Evolutionary conservation across 1,140 invertebrate species (phyloP).

Genomic region (Drosophila jambulina): DNA sequence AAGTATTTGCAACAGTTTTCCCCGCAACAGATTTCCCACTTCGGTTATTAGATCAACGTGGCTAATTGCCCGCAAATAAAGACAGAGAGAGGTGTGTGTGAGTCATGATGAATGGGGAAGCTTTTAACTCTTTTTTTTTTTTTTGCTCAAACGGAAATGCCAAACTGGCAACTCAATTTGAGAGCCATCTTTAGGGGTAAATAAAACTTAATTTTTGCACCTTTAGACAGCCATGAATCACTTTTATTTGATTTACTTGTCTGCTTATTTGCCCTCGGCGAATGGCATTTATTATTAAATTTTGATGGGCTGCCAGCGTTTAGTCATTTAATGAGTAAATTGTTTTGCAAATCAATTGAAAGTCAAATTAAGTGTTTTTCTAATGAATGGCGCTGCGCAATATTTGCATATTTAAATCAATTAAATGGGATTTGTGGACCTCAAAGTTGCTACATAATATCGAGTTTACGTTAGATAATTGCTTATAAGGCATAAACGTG

Average conservation of each 20-base stretch:
- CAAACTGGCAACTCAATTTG: slow-evolving; percentile 47
- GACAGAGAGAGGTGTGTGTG: slow-evolving; percentile 14
- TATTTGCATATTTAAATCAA: slow-evolving; percentile 54
- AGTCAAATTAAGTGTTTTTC: slow-evolving; percentile 34
- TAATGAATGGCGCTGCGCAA: slow-evolving; percentile 11
- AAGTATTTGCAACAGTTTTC: slow-evolving; percentile 62
- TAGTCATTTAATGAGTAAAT: slow-evolving; percentile 51
- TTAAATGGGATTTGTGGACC: slow-evolving; percentile 16
- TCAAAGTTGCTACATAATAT: slow-evolving; percentile 13
- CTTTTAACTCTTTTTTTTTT: slow-evolving; percentile 26
- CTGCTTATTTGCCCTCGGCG: slow-evolving; percentile 11
- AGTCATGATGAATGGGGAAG: slow-evolving; percentile 58
- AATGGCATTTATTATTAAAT: slow-evolving; percentile 5
- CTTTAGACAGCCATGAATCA: slow-evolving; percentile 39
- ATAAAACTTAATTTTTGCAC: slow-evolving; percentile 33
- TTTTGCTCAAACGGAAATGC: slow-evolving; percentile 60
- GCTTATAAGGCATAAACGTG: slow-evolving; percentile 18
- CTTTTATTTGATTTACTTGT: slow-evolving; percentile 34
- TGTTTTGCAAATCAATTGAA: slow-evolving; percentile 55
- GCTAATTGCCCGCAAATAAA: slow-evolving; percentile 54
- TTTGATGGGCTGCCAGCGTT: slow-evolving; percentile 43
- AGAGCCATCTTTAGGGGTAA: slow-evolving; percentile 22
- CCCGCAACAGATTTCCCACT: slow-evolving; percentile 34
- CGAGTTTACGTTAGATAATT: slow-evolving; percentile 9
- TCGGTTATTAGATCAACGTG: slow-evolving; percentile 49